phyloP scores from a whole-genome alignment of 2,888 invertebrate species.

The Acrobasis repandana region DNA sequence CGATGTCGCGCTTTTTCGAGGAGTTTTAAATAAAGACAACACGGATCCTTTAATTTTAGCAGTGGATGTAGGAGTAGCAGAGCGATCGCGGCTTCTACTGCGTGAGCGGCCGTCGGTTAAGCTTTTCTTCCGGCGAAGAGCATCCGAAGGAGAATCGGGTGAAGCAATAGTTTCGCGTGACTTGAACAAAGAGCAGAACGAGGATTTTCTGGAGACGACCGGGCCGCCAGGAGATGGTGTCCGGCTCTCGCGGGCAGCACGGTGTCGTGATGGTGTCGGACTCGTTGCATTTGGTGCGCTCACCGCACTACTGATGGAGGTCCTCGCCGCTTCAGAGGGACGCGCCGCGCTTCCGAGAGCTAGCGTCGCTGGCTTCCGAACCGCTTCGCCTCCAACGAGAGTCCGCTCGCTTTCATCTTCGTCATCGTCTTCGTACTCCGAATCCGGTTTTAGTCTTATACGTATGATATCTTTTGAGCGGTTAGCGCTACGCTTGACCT shows the following conservation, averaged over 20 bases:
- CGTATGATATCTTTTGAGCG: conserved; percentile 76
- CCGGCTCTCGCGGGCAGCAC: conserved; percentile 51
- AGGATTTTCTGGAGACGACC: conserved; percentile 88
- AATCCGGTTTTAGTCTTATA: conserved; percentile 89
- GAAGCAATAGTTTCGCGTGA: conserved; percentile 86
- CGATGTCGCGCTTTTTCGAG: conserved; percentile 60
- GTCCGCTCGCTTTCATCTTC: conserved; percentile 49
- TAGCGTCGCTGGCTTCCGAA: conserved; percentile 73
- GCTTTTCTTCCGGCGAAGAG: conserved; percentile 67
- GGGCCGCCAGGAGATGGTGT: conserved; percentile 87
- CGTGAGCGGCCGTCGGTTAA: conserved; percentile 80
- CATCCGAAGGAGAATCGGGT: conserved; percentile 84
- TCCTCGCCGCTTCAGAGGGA: conserved; percentile 56
- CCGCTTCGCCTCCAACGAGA: conserved; percentile 79
- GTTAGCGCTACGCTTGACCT: conserved; percentile 59
- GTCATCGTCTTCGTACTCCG: conserved; percentile 84
- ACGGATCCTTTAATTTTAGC: conserved; percentile 85
- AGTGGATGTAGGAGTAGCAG: conserved; percentile 80
- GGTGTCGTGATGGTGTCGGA: conserved; percentile 66
- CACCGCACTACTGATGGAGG: conserved; percentile 4
- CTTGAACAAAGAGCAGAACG: conserved; percentile 91
- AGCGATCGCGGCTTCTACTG: conserved; percentile 86
- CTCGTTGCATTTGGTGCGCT: conserved; percentile 53
- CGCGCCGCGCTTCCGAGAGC: conserved; percentile 46
- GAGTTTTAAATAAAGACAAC: conserved; percentile 86